phyloP scores from a whole-genome alignment of 1,140 invertebrate genomes.

The Palaemon carinicauda region DNA sequence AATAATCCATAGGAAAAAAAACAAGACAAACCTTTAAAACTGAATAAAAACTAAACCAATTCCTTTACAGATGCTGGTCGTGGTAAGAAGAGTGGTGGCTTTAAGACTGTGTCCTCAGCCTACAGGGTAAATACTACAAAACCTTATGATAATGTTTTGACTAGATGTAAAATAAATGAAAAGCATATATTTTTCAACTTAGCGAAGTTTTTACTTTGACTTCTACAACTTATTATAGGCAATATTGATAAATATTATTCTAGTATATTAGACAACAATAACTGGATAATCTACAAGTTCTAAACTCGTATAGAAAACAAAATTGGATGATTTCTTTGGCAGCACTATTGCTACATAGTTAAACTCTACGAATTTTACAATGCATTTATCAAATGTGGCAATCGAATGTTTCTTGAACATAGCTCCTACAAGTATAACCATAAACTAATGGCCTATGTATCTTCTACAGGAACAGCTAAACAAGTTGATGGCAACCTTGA shows the following conservation, averaged over 20 bases:
- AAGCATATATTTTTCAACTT: too few species aligned
- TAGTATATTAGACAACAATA: too few species aligned
- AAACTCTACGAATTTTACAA: not conserved
- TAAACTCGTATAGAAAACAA: too few species aligned
- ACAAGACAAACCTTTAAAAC: not conserved
- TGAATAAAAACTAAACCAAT: not conserved
- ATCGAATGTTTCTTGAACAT: not conserved
- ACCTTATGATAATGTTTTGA: too few species aligned
- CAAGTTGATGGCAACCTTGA: slow-evolving; percentile 64
- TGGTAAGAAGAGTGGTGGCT: slow-evolving; percentile 91
- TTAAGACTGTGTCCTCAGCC: slow-evolving; percentile 93
- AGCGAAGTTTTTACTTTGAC: too few species aligned
- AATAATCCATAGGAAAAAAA: not conserved
- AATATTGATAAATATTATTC: too few species aligned
- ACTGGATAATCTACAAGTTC: too few species aligned
- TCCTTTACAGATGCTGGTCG: slow-evolving; percentile 68
- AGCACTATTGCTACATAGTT: too few species aligned
- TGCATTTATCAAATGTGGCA: not conserved
- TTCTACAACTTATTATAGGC: too few species aligned
- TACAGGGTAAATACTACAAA: slow-evolving; percentile 75
- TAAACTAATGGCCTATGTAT: not conserved
- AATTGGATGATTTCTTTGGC: too few species aligned
- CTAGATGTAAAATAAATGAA: too few species aligned
- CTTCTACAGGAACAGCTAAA: slow-evolving; percentile 65
- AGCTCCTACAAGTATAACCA: not conserved